Evolutionary conservation across 2,888 invertebrate species (phyloP).

Genomic region (Drosophila prolongata): DNA sequence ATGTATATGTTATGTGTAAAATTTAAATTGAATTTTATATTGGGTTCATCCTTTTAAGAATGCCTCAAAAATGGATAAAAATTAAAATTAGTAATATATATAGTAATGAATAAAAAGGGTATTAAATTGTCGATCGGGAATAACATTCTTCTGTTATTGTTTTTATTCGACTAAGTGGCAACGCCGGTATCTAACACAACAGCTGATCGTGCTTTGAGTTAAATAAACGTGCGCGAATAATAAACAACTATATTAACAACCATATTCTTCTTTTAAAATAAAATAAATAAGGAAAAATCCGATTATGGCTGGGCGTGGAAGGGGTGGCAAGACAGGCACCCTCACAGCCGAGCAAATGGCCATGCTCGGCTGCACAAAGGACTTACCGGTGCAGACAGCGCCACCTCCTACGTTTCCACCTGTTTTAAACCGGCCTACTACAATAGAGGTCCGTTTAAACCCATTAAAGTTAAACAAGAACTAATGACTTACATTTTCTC

Average conservation of each 20-base stretch:
- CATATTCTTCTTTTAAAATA: background rate
- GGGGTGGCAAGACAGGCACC: conserved; percentile 81
- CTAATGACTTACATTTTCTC: background rate
- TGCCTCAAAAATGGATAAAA: background rate
- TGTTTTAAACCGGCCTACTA: conserved; percentile 86
- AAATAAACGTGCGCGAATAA: conserved; percentile 49
- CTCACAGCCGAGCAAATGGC: conserved; percentile 84
- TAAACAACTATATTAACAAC: conserved; percentile 30
- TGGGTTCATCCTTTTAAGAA: too few species aligned
- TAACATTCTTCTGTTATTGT: background rate
- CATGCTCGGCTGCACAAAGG: conserved; percentile 84
- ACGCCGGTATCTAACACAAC: background rate
- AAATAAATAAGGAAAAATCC: background rate
- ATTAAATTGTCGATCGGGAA: background rate
- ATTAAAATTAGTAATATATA: background rate
- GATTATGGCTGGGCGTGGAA: conserved; percentile 82
- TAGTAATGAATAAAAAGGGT: background rate
- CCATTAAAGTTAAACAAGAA: accelerated
- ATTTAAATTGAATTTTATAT: background rate
- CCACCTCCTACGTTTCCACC: conserved; percentile 88
- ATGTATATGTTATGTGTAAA: conserved; percentile 29
- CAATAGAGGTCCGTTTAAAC: conserved; percentile 81
- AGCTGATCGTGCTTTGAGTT: conserved; percentile 45
- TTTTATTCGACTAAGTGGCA: conserved; percentile 38
- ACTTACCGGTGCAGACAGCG: conserved; percentile 86